phyloP scores from a whole-genome alignment of 1,140 invertebrate genomes.

The Brachionus asplanchnoidis region DNA sequence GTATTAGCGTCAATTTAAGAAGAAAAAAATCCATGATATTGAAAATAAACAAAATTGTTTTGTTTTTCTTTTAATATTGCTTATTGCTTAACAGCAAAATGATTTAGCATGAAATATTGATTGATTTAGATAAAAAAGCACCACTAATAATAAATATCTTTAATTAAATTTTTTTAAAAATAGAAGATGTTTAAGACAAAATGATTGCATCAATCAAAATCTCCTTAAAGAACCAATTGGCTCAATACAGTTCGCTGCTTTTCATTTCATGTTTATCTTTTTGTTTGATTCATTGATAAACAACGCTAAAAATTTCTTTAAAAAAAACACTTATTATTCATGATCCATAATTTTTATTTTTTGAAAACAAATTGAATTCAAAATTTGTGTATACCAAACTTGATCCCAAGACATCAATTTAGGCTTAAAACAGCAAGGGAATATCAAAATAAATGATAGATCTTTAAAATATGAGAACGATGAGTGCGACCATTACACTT shows the following conservation, averaged over 20 bases:
- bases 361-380: no score
- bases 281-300: background rate
- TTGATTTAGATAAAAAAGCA: background rate
- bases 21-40: background rate
- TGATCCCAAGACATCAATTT: background rate
- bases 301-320: background rate
- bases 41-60: constrained; percentile 16
- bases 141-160: background rate
- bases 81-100: constrained; percentile 27
- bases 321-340: background rate
- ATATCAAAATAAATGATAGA: background rate
- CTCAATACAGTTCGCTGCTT: background rate
- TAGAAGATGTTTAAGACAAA: background rate
- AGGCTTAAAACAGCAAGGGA: background rate
- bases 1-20: constrained; percentile 30
- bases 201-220: background rate
- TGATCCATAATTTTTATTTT: no score
- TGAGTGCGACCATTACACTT: background rate
- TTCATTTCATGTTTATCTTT: background rate
- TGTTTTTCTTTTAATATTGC: constrained; percentile 17
- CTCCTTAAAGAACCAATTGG: background rate
- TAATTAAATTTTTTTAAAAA: background rate
- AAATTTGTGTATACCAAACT: background rate
- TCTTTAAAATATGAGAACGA: background rate
- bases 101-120: constrained; percentile 11